phyloP scores from a whole-genome alignment of 2,113 vertebrate species.

The Pteruthius melanotis region DNA sequence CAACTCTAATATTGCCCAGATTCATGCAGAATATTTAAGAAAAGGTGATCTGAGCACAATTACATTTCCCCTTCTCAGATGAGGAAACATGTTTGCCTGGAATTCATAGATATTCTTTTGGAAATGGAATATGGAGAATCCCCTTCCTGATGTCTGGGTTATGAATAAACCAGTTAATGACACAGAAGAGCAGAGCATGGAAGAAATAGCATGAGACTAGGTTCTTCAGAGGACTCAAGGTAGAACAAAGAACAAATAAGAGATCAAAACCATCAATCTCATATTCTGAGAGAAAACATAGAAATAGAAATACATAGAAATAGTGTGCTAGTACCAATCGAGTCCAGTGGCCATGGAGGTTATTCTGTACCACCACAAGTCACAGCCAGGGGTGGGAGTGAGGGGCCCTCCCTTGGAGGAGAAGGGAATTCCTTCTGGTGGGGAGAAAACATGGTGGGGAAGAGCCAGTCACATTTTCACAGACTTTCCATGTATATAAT shows the following conservation, averaged over 20 bases:
- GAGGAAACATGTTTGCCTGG: background rate
- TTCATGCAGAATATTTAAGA: background rate
- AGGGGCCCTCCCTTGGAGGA: background rate
- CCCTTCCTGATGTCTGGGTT: background rate
- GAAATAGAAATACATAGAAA: background rate
- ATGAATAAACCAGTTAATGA: background rate
- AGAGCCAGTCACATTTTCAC: background rate
- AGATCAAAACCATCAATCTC: background rate
- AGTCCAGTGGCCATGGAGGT: background rate
- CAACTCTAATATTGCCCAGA: background rate
- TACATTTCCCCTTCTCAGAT: background rate
- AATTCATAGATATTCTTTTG: background rate
- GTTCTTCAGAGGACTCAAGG: background rate
- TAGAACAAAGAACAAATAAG: background rate
- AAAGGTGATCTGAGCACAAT: background rate
- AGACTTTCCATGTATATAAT: fast-evolving
- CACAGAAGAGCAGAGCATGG: background rate
- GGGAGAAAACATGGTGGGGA: fast-evolving
- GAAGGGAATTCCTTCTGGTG: fast-evolving
- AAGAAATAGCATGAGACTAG: background rate
- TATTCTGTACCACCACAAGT: background rate
- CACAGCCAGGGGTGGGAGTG: too few species aligned
- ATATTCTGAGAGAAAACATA: background rate
- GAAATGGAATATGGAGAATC: background rate
- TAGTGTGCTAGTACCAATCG: background rate